Percentiles rank a stretch among this genome's conserved stretches.
These are phyloP conservation scores for Acrocephalus arundinaceus DNA, from an alignment of 2,113 vertebrate genomes.

Conservation along the genomic window DNA sequence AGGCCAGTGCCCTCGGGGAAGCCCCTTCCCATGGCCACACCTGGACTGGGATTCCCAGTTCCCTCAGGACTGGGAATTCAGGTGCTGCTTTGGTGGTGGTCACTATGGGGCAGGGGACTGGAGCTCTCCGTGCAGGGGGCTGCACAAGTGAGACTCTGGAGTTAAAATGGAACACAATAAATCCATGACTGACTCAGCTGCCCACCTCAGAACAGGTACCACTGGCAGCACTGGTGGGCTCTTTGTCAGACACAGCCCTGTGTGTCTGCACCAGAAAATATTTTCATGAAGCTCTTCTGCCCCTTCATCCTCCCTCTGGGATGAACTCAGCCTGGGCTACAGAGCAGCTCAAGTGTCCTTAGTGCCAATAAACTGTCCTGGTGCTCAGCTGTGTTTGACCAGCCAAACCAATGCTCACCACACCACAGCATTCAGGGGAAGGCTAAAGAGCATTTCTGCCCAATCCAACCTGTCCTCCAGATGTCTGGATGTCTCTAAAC, in stretches of 20 bases:
- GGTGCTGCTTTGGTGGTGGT: neutral
- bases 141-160: neutral
- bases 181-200: neutral
- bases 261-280: neutral
- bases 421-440: neutral
- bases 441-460: neutral
- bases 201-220: neutral
- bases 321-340: neutral
- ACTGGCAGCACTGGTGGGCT: neutral
- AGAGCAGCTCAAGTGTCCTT: neutral
- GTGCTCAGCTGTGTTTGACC: neutral
- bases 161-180: neutral
- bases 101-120: neutral
- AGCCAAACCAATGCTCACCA: neutral
- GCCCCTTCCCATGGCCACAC: neutral
- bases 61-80: neutral
- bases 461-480: neutral
- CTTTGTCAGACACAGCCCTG: accelerated
- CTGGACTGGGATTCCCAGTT: neutral
- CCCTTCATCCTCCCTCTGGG: neutral
- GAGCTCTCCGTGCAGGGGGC: neutral
- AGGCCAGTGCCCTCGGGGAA: neutral
- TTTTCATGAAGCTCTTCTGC: neutral
- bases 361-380: neutral
- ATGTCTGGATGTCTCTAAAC: neutral